Base-by-base conservation (phyloP, 1,140 invertebrate genomes). In the Dermatophagoides farinae region DNA sequence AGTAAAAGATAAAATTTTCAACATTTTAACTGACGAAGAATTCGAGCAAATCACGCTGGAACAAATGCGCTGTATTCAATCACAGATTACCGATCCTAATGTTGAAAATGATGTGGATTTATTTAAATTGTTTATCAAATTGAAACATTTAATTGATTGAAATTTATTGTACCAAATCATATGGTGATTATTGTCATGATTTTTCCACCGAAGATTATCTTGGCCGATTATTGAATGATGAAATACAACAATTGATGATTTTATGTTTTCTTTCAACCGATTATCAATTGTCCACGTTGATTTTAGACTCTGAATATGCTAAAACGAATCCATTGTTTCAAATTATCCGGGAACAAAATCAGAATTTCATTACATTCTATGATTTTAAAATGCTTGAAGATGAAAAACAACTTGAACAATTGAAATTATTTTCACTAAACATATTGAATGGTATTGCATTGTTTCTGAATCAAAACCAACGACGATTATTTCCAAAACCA, bases 1-100 rank as follows among this genome's bases (percentile, higher is more conserved):
- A 4, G 12, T 43, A n/a, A 37, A 43, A 46, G 23, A 61, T 49
- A 44, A 61, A 18, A 12, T 65, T 14, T 44, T 61, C n/a, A 0
- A 53, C 1, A 38, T 52, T 18, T 16, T 65, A 16, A 43, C 41
- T 41, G 58, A 59, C 46, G n/a, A 53, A n/a, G 59, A 62, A 40
- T 23, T 57, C 14, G 40, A 39, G n/a, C 4, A 1, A 23, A 23
- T 50, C 1, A 18, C n/a, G 5, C 22, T 23, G 20, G 11, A 50
- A 50, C 12, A 18, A 6, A 20, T 50, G 2, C 31, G 31, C 8
- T 31, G 2, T 2, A 31, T 31, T 4, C 31, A 31, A 31, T 4
- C 2, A 31, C 31, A 31, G 8, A 4, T 31, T 4, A 4, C 31
- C 31, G 31, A 31, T 31, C 31, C 31, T 4, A 31, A 31, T 31